A percentile compares a stretch with the other conserved stretches of the same genome.
Evolutionary conservation across 2,797 vertebrate species (phyloP).

Genomic region (Sebastes trivittatus): DNA sequence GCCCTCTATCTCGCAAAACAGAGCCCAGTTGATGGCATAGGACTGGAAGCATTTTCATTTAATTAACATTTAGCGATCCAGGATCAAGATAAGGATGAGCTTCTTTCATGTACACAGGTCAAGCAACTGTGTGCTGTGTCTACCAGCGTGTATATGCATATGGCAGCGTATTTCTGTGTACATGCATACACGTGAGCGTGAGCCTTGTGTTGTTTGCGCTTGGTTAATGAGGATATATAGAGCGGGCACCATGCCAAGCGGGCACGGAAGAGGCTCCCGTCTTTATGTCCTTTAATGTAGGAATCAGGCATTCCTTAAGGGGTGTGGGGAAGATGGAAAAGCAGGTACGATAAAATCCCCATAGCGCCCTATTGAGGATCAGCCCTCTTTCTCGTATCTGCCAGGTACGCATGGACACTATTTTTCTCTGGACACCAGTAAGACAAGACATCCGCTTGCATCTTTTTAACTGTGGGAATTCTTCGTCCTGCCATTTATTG

Average conservation of each 20-base stretch:
- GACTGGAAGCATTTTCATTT: conserved; percentile 25
- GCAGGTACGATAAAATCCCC: conserved; percentile 50
- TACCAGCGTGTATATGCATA: conserved; percentile 20
- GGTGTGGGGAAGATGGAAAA: conserved; percentile 41
- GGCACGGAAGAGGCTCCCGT: conserved; percentile 46
- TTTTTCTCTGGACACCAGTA: conserved; percentile 14
- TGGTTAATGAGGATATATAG: conserved; percentile 70
- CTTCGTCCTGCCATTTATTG: conserved; percentile 70
- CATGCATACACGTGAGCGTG: conserved; percentile 29
- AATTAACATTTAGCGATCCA: conserved; percentile 15
- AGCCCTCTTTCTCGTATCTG: not conserved
- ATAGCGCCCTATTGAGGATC: conserved; percentile 7
- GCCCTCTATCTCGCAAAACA: conserved; percentile 6
- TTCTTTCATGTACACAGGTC: conserved; percentile 8
- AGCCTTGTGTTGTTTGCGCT: conserved; percentile 43
- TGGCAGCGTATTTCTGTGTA: conserved; percentile 32
- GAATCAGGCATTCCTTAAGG: conserved; percentile 50
- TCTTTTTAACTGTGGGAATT: conserved; percentile 66
- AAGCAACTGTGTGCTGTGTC: conserved; percentile 12
- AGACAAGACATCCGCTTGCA: conserved; percentile 46
- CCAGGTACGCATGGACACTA: conserved; percentile 5
- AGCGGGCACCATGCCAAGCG: conserved; percentile 61
- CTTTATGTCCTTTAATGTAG: conserved; percentile 52
- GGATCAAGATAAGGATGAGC: conserved; percentile 10
- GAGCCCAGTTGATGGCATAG: conserved; percentile 7